Evolutionary conservation across 2,797 vertebrate species (phyloP).

Genomic region (Neomorphus geoffroyi): DNA sequence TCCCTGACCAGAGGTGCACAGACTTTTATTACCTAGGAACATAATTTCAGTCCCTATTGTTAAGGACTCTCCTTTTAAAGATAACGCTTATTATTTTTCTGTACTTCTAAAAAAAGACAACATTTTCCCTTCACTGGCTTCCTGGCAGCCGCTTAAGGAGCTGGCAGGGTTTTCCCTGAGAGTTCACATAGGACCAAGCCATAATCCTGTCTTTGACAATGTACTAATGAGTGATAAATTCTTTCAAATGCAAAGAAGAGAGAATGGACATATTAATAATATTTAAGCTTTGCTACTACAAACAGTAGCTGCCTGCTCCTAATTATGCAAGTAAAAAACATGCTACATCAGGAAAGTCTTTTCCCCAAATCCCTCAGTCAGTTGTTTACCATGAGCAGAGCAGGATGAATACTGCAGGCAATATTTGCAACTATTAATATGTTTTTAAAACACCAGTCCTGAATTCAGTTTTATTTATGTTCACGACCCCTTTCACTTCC

Average conservation of each 20-base stretch:
- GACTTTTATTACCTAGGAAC: neutral
- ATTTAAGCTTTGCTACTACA: slow-evolving; percentile 26
- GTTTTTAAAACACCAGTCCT: neutral
- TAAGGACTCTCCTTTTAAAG: neutral
- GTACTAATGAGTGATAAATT: slow-evolving; percentile 63
- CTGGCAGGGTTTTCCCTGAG: slow-evolving; percentile 39
- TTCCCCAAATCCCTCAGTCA: neutral
- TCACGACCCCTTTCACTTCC: neutral
- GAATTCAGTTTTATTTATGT: neutral
- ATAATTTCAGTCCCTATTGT: neutral
- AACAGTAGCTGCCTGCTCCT: slow-evolving; percentile 27
- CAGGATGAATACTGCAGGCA: neutral
- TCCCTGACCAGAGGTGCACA: neutral
- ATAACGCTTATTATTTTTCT: neutral
- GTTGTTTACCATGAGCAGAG: neutral
- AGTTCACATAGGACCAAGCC: slow-evolving; percentile 16
- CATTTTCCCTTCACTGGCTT: slow-evolving; percentile 11
- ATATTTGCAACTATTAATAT: neutral
- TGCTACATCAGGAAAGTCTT: neutral
- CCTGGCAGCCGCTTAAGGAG: slow-evolving; percentile 18
- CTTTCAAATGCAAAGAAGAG: slow-evolving; percentile 47
- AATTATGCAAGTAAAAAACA: slow-evolving; percentile 28
- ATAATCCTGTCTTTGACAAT: slow-evolving; percentile 59
- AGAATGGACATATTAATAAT: slow-evolving; percentile 35
- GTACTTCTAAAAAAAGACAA: neutral